Evolutionary conservation across 2,797 vertebrate genomes (phyloP), one percentile per base, ranked within the genome.

Genomic region (Salarias fasciatus): DNA sequence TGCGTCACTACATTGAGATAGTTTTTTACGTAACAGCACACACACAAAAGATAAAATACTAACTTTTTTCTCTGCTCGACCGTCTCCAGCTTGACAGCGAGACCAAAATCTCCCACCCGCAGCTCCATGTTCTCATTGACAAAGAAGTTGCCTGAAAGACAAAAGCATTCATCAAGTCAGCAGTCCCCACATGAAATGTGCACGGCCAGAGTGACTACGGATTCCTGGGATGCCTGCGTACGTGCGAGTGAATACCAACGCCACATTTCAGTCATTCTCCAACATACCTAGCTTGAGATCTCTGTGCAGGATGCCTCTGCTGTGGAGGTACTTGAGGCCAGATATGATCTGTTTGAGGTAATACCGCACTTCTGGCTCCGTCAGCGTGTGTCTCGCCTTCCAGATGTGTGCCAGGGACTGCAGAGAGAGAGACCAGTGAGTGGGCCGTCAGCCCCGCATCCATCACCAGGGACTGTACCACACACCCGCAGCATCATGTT

Each of bases 71-170:
- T 95, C 75, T 95, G 95, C 31, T 98, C 97, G 0, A 91, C 93
- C 0, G 93, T 93, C 68, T 97, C 95, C 83, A 96, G 92, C 45
- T 94, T 95, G 11, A 97, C 92, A 54, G 97, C 98, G 6, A 99
- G 92, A 2, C 98, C 98, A 13, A 99, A 99, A 85, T 99, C 98
- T 41, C 97, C 98, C 61, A 99, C 91, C 77, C 97, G 95, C 76
- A 99, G 87, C 63, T 99, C 97, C 97, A 99, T 99, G 87, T 95
- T 95, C 83, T 99, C 97, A n/a, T 96, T 99, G 83, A 99, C 93
- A 91, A 99, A 99, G 83, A 99, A 99, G 84, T 99, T 99, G 73
- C 98, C 98, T 99, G 76, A 65, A 88, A 84, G 63, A 75, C 56
- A 72, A 75, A 71, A 59, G 61, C 53, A 83, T n/a, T n/a, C n/a